These are phyloP conservation scores for Zootoca vivipara DNA, from an alignment of 2,113 vertebrate genomes.

Conservation along the genomic window DNA sequence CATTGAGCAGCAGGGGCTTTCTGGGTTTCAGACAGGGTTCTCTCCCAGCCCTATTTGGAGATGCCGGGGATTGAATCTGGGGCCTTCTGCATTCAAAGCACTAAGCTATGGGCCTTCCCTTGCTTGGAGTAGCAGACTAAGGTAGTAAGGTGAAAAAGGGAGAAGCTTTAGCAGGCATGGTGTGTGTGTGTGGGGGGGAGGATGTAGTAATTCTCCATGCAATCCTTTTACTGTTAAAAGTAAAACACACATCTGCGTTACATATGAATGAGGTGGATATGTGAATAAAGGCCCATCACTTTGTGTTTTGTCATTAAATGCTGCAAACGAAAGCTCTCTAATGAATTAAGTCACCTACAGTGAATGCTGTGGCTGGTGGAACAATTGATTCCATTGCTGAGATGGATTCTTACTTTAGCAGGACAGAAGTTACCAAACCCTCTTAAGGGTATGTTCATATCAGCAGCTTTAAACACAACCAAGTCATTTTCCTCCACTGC, in stretches of 20 bases:
- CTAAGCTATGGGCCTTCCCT: too few relatives aligned
- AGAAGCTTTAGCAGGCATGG: not conserved
- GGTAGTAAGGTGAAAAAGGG: fast-evolving
- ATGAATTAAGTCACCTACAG: not conserved
- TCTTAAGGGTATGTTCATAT: too few relatives aligned
- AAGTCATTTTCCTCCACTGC: too few relatives aligned
- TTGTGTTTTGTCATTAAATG: not conserved
- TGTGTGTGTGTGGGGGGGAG: too few relatives aligned
- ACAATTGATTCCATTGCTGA: not conserved
- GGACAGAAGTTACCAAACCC: not conserved
- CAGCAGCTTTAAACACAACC: too few relatives aligned
- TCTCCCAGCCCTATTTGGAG: too few relatives aligned
- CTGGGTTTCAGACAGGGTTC: too few relatives aligned
- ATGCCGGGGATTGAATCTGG: too few relatives aligned
- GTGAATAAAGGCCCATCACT: not conserved
- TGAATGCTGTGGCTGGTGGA: not conserved
- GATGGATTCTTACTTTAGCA: not conserved
- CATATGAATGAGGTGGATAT: not conserved
- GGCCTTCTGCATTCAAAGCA: too few relatives aligned
- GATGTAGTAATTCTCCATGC: not conserved
- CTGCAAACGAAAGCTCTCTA: not conserved
- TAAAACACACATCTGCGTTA: fast-evolving
- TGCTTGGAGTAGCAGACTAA: not conserved
- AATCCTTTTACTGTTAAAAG: not conserved
- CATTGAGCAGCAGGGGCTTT: too few relatives aligned